Base-by-base conservation (phyloP, 2,113 vertebrate species). In the Anser brachyrhynchus region DNA sequence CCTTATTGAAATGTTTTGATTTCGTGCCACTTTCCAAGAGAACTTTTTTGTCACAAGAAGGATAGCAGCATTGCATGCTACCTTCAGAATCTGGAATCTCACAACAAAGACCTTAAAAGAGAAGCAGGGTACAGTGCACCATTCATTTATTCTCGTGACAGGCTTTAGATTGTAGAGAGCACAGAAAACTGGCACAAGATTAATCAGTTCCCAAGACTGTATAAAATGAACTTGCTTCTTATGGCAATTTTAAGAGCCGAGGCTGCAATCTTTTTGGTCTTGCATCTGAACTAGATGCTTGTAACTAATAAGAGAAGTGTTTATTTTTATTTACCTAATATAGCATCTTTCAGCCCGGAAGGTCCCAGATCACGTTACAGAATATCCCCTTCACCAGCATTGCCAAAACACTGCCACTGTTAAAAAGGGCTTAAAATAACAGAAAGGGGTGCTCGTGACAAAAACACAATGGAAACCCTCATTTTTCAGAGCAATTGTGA, bases 111-210 rank as follows among this genome's bases (percentile, higher is more conserved):
- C 94, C 96, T 92, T 93, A 51, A 92, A 89, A 96, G 95, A 94
- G 90, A 97, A 97, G 89, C 94, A 86, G 23, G 59, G 86, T 90
- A 87, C 66, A 87, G 95, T n/a, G 59, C 91, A 19, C 49, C 88
- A 83, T 95, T 96, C 95, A 98, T 98, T 97, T 97, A 89, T 93
- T 96, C 95, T 97, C 39, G 20, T 97, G 98, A 98, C 97, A 98
- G 96, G 72, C 95, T 76, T 84, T 77, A 96, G 96, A 97, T 90
- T 89, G 94, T 76, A 74, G 55, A 79, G 93, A 59, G 66, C 62
- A 13, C 5, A 89, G 96, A 91, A 97, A 97, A 93, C 70, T 91
- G 88, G 95, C 93, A 97, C 11, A 74, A 96, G 84, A 98, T 98
- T 96, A 96, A 98, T 98, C 97, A 97, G 94, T 84, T 95, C 90